phyloP scores from a whole-genome alignment of 2,888 invertebrate species.

The Polydrusus tereticollis region DNA sequence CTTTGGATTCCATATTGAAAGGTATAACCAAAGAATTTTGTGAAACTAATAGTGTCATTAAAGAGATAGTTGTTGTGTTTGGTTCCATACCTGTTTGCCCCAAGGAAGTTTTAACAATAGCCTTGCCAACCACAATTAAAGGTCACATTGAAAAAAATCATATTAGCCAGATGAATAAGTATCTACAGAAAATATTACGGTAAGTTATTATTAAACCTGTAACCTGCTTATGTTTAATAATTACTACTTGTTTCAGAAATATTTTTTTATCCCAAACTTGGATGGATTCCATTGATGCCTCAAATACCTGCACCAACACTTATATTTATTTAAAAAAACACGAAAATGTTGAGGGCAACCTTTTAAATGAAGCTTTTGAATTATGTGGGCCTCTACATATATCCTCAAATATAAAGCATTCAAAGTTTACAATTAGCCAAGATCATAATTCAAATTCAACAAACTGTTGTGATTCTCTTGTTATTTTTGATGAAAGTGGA shows the following conservation, averaged over 20 bases:
- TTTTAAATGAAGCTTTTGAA: slow-evolving; percentile 64
- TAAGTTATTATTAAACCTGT: slow-evolving; percentile 49
- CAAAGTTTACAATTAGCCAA: slow-evolving; percentile 55
- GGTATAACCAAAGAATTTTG: slow-evolving; percentile 58
- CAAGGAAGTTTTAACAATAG: slow-evolving; percentile 59
- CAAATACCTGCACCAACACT: slow-evolving; percentile 57
- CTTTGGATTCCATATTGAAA: slow-evolving; percentile 58
- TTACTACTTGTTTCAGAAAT: slow-evolving; percentile 51
- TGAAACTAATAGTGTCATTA: slow-evolving; percentile 50
- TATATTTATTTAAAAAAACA: slow-evolving; percentile 56
- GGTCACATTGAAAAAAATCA: slow-evolving; percentile 61
- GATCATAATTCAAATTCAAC: slow-evolving; percentile 51
- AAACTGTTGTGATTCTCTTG: slow-evolving; percentile 61
- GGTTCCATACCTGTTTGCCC: slow-evolving; percentile 59
- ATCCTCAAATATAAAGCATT: slow-evolving; percentile 56
- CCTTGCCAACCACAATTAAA: slow-evolving; percentile 52
- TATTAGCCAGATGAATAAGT: slow-evolving; percentile 54
- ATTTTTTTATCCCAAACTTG: slow-evolving; percentile 59
- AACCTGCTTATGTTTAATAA: neutral
- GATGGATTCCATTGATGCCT: slow-evolving; percentile 56
- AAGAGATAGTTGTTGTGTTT: slow-evolving; percentile 60
- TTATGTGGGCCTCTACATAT: slow-evolving; percentile 57
- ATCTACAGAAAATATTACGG: slow-evolving; percentile 61
- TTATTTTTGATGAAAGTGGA: slow-evolving; percentile 34
- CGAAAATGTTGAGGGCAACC: neutral